phyloP scores from a whole-genome alignment of 2,113 vertebrate genomes.

The Halcyon senegalensis region DNA sequence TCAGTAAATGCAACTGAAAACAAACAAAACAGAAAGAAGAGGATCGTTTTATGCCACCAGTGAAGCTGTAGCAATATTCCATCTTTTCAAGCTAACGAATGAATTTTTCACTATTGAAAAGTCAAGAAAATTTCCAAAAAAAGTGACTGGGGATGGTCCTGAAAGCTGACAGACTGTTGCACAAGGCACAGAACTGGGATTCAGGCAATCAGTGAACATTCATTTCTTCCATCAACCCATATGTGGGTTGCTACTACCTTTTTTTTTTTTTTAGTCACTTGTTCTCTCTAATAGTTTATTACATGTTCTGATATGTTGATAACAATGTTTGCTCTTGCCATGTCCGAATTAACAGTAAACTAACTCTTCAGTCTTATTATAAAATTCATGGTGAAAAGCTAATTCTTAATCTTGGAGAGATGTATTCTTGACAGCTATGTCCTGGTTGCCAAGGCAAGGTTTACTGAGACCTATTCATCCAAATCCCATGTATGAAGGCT shows the following conservation, averaged over 20 bases:
- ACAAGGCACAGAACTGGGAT: rapidly evolving
- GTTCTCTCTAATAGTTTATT: neutral
- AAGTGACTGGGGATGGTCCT: neutral
- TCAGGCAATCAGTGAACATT: neutral
- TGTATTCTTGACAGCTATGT: neutral
- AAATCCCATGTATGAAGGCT: neutral
- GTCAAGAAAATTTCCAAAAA: neutral
- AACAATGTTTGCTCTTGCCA: neutral
- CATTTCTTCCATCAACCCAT: rapidly evolving
- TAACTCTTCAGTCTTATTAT: neutral
- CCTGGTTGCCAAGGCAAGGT: neutral
- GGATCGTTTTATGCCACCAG: neutral
- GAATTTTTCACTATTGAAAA: neutral
- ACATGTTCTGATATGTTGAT: neutral
- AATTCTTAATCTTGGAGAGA: neutral
- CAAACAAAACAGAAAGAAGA: neutral
- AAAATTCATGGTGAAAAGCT: rapidly evolving
- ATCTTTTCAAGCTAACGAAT: neutral
- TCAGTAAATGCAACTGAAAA: neutral
- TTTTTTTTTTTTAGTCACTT: neutral
- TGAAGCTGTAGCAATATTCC: neutral
- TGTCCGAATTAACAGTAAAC: neutral
- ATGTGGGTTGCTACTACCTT: rapidly evolving
- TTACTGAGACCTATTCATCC: neutral
- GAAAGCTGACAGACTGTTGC: neutral